Evolutionary conservation across 2,888 invertebrate genomes (phyloP).

Genomic region (Ophioninae sp.): DNA sequence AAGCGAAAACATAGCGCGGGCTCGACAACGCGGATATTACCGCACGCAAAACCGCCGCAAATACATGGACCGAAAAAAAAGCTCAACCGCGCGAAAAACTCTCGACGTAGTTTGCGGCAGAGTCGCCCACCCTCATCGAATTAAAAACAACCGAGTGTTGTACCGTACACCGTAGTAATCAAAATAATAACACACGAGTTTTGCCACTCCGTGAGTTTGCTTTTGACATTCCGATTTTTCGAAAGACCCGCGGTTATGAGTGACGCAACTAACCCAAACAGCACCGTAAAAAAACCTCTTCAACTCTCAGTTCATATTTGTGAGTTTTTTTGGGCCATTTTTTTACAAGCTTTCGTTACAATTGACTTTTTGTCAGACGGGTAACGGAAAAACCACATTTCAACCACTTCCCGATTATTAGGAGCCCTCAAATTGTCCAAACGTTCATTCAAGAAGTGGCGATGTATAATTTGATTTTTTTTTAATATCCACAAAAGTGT

Average conservation of each 20-base stretch:
- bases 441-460: no score
- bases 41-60: slow-evolving; percentile 23
- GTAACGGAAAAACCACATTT: no score
- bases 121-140: background rate
- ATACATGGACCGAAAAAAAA: slow-evolving; percentile 7
- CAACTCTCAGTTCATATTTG: background rate
- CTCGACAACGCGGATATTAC: slow-evolving; percentile 13
- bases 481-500: no score
- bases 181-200: background rate
- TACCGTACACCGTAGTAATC: background rate
- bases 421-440: no score
- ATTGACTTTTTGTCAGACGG: no score
- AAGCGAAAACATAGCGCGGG: slow-evolving; percentile 26
- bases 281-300: background rate
- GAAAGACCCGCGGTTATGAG: background rate
- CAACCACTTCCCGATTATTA: no score
- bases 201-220: background rate
- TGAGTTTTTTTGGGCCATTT: background rate
- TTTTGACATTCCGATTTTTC: background rate
- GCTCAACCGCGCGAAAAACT: background rate
- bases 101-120: background rate
- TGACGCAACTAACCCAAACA: background rate
- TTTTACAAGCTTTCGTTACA: no score
- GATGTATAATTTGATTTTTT: no score
- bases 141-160: background rate